Evolutionary conservation across 2,797 vertebrate species (phyloP).

Genomic region (Poecilia picta): DNA sequence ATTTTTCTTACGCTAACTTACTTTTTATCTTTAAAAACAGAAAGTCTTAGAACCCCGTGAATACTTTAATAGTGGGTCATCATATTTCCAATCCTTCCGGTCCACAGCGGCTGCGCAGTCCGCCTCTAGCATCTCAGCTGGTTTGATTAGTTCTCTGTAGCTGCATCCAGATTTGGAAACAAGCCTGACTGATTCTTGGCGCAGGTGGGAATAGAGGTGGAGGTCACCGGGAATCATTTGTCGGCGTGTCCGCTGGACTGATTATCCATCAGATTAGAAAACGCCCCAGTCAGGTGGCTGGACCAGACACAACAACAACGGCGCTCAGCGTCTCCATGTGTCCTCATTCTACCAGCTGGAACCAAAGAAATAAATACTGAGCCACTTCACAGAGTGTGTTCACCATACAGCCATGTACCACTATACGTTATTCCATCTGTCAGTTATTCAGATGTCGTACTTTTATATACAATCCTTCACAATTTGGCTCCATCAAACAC

Average conservation of each 20-base stretch:
- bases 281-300: slow-evolving; percentile 69
- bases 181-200: slow-evolving; percentile 26
- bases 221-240: slow-evolving; percentile 61
- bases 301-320: slow-evolving; percentile 66
- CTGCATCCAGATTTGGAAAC: slow-evolving; percentile 5
- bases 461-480: not conserved
- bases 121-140: not conserved
- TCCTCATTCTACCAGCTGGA: not conserved
- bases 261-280: slow-evolving; percentile 84
- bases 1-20: not conserved
- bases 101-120: not conserved
- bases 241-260: slow-evolving; percentile 73
- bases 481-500: not conserved
- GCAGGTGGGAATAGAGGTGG: slow-evolving; percentile 22
- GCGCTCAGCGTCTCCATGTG: slow-evolving; percentile 39
- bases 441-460: not conserved
- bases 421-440: no score
- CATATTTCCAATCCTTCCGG: not conserved
- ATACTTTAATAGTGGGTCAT: not conserved
- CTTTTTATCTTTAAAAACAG: not conserved
- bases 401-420: not conserved
- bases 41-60: not conserved
- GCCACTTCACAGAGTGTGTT: not conserved
- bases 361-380: not conserved
- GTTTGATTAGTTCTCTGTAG: slow-evolving; percentile 13